These are phyloP conservation scores for Falco biarmicus DNA, from an alignment of 2,797 vertebrate genomes.

Conservation along the genomic window DNA sequence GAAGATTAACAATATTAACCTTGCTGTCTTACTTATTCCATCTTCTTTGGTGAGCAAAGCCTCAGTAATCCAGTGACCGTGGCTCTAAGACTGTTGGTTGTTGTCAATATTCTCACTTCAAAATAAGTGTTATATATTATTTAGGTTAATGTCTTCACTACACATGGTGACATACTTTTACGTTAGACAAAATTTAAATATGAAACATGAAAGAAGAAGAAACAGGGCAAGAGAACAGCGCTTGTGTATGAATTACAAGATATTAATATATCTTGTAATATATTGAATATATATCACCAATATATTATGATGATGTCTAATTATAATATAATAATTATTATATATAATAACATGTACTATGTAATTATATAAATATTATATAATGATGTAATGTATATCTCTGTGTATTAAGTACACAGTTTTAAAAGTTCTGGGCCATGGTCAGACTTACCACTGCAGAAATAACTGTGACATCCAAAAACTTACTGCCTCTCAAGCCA, in stretches of 20 bases:
- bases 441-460: not conserved
- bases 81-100: not conserved
- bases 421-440: not conserved
- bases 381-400: too few relatives aligned
- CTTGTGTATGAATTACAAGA: not conserved
- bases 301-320: too few relatives aligned
- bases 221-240: not conserved
- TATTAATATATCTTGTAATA: too few relatives aligned
- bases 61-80: not conserved
- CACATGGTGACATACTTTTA: not conserved
- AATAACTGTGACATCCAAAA: not conserved
- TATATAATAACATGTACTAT: too few relatives aligned
- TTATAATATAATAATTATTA: too few relatives aligned
- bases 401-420: not conserved
- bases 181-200: not conserved
- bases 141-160: not conserved
- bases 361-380: too few relatives aligned
- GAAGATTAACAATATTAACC: slow-evolving; percentile 17
- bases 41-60: not conserved
- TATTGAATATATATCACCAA: too few relatives aligned
- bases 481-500: not conserved
- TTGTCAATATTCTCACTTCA: not conserved
- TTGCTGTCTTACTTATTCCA: not conserved
- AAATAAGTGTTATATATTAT: not conserved
- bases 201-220: not conserved